Base-by-base conservation (phyloP, 2,888 invertebrate species). In the Xestia rhomboidea region DNA sequence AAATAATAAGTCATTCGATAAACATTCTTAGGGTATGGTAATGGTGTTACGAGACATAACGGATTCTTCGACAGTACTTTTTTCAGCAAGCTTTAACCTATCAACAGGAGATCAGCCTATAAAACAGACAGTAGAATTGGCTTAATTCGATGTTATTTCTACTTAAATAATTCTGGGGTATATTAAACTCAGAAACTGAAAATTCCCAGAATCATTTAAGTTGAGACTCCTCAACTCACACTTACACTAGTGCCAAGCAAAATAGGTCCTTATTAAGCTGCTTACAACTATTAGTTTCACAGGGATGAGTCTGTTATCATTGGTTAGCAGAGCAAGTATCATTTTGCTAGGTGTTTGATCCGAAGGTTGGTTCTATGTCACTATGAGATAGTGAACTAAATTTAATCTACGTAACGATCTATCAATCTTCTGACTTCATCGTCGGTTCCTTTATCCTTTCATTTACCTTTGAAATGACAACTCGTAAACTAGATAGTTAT, bases 1-100 rank as follows among this genome's bases (percentile, higher is more conserved):
- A 80, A 81, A 79, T 79, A 79, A 80, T 74, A 79, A 79, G 67
- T 82, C 84, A 86, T 73, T 77, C 34, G 54, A 67, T 81, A 81
- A 78, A 80, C 64, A 84, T 67, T 0, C 34, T 8, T 41, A 34
- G 4, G 3, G 27, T 18, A 60, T 18, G 49, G 21, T 15, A 30
- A 18, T 70, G 7, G 44, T 51, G 38, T 80, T 77, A 62, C 27
- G 27, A 63, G 21, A 46, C 27, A n/a, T 27, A 5, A 15, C 1
- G 24, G 27, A 62, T 11, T n/a, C n/a, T n/a, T 41, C 7, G 3
- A 10, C n/a, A n/a, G 13, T 24, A 51, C 10, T 34, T 18, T 27
- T 44, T 38, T 4, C 13, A 46, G 30, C 0, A 69, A 69, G 8
- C 2, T 74, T 46, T 68, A 24, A 2, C 8, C 2, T 68, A n/a